Evolutionary conservation across 92 coral and sea anemone genomes (phyloP).

Genomic region (Umimayanthus chanpuru): DNA sequence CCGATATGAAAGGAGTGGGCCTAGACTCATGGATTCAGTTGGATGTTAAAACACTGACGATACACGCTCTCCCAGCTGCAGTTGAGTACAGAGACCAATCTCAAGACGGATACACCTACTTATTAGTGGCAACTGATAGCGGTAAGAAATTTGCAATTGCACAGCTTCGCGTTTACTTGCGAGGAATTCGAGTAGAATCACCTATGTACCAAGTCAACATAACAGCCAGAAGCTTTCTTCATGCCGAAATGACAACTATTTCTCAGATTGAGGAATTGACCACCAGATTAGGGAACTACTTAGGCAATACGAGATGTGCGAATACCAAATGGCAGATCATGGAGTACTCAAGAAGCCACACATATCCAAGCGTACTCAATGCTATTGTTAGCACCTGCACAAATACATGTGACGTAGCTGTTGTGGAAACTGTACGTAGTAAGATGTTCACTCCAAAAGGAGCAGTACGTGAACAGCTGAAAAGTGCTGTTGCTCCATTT

Average conservation of each 20-base stretch:
- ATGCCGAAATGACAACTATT: constrained; percentile 24
- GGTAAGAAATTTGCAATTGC: constrained; percentile 33
- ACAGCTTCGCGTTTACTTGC: not conserved
- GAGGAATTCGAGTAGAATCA: constrained; percentile 19
- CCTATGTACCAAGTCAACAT: constrained; percentile 42
- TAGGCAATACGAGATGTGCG: constrained; percentile 29
- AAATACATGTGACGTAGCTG: constrained; percentile 31
- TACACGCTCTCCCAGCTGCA: constrained; percentile 37
- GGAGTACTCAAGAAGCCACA: constrained; percentile 21
- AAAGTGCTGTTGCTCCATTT: constrained; percentile 32
- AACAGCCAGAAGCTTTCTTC: constrained; percentile 34
- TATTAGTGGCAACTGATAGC: constrained; percentile 43
- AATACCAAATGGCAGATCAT: constrained; percentile 35
- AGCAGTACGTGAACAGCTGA: not conserved
- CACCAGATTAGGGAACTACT: not conserved
- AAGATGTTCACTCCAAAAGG: constrained; percentile 11
- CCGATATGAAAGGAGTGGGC: constrained; percentile 23
- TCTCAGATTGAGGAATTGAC: constrained; percentile 8
- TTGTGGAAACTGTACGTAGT: constrained; percentile 16
- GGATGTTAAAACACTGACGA: constrained; percentile 36
- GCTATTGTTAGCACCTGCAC: constrained; percentile 39
- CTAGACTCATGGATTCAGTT: constrained; percentile 51
- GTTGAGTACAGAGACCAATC: constrained; percentile 29
- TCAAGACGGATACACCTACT: not conserved
- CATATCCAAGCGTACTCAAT: constrained; percentile 39